phyloP scores from a whole-genome alignment of 2,113 vertebrate genomes.

The Myotis yumanensis region DNA sequence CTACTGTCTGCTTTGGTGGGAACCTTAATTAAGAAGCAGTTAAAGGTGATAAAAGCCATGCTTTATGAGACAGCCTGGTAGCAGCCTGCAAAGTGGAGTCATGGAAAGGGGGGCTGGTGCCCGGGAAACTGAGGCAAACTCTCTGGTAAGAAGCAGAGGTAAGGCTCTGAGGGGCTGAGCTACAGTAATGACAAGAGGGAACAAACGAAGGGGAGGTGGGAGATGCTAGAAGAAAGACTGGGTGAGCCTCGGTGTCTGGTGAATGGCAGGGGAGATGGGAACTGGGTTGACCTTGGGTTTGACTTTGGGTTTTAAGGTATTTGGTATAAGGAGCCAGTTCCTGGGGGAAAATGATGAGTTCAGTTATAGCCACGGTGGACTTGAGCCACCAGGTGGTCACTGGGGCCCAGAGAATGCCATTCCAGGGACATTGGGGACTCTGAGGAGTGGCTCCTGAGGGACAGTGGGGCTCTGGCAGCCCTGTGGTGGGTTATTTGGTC shows the following conservation, averaged over 20 bases:
- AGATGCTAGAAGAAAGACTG: not conserved
- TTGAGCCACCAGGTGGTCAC: not conserved
- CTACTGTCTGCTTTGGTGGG: not conserved
- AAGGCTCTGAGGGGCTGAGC: not conserved
- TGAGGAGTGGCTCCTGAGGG: not conserved
- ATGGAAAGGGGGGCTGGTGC: too few species aligned
- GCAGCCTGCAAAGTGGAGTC: too few species aligned
- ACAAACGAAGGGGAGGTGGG: accelerated
- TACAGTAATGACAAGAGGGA: accelerated
- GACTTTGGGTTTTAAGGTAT: not conserved
- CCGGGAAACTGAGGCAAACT: too few species aligned
- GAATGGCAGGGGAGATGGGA: not conserved
- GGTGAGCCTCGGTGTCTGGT: accelerated
- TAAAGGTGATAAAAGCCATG: not conserved
- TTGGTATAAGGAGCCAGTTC: not conserved
- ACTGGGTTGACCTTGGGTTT: not conserved
- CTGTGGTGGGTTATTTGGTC: not conserved
- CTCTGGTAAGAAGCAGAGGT: not conserved
- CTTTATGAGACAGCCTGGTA: not conserved
- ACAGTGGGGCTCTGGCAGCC: not conserved
- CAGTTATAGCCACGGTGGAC: accelerated
- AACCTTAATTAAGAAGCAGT: not conserved
- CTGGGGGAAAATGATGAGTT: not conserved
- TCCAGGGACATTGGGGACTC: not conserved
- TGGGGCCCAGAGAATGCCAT: not conserved